Evolutionary conservation across 2,888 invertebrate genomes (phyloP).

Genomic region (Pharmacophagus antenor): DNA sequence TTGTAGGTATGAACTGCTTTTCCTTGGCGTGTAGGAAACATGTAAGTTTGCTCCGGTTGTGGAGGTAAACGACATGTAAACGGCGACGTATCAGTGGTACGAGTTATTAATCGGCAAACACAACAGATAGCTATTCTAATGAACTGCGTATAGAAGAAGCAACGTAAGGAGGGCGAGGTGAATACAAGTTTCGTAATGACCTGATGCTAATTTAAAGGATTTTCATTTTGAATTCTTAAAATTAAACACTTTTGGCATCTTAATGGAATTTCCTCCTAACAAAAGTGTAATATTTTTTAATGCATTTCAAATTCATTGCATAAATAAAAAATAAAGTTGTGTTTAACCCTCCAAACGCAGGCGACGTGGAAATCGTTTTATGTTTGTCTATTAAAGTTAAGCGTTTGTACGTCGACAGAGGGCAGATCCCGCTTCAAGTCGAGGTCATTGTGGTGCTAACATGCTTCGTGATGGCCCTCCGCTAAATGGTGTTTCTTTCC

Average conservation of each 20-base stretch:
- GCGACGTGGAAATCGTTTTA: no score
- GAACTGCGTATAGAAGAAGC: conserved; percentile 55
- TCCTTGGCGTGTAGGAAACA: conserved; percentile 57
- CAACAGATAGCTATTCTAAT: conserved; percentile 79
- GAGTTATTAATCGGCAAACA: conserved; percentile 76
- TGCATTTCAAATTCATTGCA: not conserved
- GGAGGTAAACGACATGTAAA: conserved; percentile 78
- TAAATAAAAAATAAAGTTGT: no score
- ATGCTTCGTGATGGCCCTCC: no score
- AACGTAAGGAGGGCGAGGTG: conserved; percentile 74
- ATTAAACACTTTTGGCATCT: no score
- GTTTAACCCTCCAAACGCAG: no score
- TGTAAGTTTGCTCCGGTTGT: conserved; percentile 47
- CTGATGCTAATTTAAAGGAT: conserved; percentile 13
- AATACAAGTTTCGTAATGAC: conserved; percentile 50
- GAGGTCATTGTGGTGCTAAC: no score
- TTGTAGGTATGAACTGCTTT: conserved; percentile 43
- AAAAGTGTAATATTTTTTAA: not conserved
- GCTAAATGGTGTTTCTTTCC: no score
- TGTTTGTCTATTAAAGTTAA: no score
- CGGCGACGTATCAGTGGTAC: conserved; percentile 63
- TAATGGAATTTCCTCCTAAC: no score
- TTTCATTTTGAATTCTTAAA: conserved; percentile 15
- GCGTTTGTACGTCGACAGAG: no score
- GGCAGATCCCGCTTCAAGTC: no score